Percentiles rank a stretch among this genome's conserved stretches.
Conservation (phyloP, 1,140 invertebrate genomes). For the Conus betulinus region DNA sequence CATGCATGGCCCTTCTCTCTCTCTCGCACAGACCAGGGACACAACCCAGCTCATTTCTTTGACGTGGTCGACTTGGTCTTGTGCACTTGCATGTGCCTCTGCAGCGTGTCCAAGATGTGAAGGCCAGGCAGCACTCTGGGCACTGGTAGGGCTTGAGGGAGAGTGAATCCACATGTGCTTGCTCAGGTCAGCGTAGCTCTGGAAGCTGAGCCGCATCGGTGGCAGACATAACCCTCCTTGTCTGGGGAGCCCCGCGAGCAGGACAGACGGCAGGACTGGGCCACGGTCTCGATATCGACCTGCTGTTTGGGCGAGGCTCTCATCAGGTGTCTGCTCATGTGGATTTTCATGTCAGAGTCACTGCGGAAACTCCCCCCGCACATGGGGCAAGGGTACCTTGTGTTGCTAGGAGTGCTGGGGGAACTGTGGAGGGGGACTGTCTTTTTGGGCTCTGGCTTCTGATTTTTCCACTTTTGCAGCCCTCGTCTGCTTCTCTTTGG, state of each 20-base stretch:
- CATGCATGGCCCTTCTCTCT: no score
- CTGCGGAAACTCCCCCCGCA: not conserved
- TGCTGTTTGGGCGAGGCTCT: not conserved
- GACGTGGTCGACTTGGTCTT: not conserved
- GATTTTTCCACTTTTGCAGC: not conserved
- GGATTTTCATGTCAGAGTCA: not conserved
- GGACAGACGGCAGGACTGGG: not conserved
- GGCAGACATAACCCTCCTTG: not conserved
- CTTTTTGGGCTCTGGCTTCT: not conserved
- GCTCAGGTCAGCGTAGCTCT: not conserved
- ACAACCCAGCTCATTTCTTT: no score
- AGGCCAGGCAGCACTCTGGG: slow-evolving; percentile 1
- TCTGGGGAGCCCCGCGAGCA: not conserved
- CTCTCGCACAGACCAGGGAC: no score
- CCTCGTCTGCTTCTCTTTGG: not conserved
- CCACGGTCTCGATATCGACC: not conserved
- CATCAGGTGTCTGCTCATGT: not conserved
- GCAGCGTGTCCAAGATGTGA: not conserved
- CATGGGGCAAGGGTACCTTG: not conserved
- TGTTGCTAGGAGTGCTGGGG: not conserved
- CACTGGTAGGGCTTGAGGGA: not conserved
- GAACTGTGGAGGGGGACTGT: not conserved
- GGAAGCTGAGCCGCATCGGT: not conserved
- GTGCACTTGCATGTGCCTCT: not conserved
- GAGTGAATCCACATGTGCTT: slow-evolving; percentile 10